These are phyloP conservation scores for Pimephales promelas DNA, from an alignment of 2,113 vertebrate species.

Conservation along the genomic window DNA sequence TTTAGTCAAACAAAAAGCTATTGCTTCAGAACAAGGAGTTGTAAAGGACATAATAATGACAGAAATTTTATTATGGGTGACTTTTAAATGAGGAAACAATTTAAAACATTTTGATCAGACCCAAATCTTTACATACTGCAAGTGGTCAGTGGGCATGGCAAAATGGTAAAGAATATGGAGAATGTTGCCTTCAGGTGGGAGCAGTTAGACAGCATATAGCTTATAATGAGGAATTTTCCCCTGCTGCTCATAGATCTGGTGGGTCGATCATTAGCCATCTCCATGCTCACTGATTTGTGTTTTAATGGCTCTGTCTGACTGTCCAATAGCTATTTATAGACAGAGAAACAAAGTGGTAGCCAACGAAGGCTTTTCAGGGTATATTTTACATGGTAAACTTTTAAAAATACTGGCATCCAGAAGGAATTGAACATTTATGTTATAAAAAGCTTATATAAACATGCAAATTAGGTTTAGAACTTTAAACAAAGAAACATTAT, in stretches of 20 bases:
- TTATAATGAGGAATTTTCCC: constrained; percentile 59
- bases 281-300: constrained; percentile 54
- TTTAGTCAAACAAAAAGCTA: not conserved
- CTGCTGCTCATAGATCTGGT: constrained; percentile 56
- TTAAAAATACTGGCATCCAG: not conserved
- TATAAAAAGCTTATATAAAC: not conserved
- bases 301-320: constrained; percentile 59
- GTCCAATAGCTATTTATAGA: constrained; percentile 55
- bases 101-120: not conserved
- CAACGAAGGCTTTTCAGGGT: not conserved
- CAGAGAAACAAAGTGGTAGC: constrained; percentile 11
- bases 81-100: not conserved
- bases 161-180: constrained; percentile 33
- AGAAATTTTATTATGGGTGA: not conserved
- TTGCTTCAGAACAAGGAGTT: not conserved
- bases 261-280: constrained; percentile 57
- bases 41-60: not conserved
- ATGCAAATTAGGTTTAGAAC: not conserved
- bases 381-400: not conserved
- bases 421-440: not conserved
- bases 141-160: constrained; percentile 17
- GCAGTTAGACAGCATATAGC: constrained; percentile 33
- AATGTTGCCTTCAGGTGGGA: constrained; percentile 26
- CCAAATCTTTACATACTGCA: not conserved
- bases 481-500: not conserved